Percentiles rank a stretch among this genome's conserved stretches.
Conservation (phyloP, 2,888 invertebrate species). For the Cheilosia variabilis region DNA sequence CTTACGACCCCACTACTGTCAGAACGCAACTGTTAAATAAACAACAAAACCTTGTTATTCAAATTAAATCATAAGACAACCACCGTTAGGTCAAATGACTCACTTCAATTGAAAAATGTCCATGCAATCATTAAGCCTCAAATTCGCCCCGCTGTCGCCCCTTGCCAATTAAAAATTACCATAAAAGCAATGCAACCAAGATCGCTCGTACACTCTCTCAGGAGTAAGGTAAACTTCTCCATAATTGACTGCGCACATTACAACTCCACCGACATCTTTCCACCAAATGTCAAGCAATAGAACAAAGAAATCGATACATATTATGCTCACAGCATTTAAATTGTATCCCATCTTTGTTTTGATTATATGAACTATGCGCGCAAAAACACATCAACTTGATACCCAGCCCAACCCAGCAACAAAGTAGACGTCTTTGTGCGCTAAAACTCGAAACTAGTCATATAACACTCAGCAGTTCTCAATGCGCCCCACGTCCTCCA, state of each 20-base stretch:
- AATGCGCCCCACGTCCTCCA: not conserved
- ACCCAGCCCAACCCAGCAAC: constrained; percentile 24
- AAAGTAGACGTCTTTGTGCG: not conserved
- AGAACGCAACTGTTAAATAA: too few relatives aligned
- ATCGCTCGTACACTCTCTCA: constrained; percentile 26
- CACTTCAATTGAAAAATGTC: constrained; percentile 16
- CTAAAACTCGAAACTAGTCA: constrained; percentile 4
- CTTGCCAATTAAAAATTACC: constrained; percentile 42
- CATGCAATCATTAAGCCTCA: constrained; percentile 17
- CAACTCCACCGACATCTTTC: not conserved
- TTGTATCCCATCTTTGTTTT: not conserved
- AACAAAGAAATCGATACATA: constrained; percentile 40
- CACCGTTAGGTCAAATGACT: constrained; percentile 48
- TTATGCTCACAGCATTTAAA: constrained; percentile 5
- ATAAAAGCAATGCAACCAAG: constrained; percentile 35
- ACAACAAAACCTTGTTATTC: constrained; percentile 44
- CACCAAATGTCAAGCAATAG: not conserved
- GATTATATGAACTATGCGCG: constrained; percentile 20
- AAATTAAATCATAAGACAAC: constrained; percentile 37
- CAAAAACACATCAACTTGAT: constrained; percentile 5
- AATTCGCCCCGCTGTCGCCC: not conserved
- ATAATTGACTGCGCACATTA: constrained; percentile 33
- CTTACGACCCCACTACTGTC: too few relatives aligned
- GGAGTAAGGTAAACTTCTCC: constrained; percentile 19
- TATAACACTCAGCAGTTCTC: not conserved